phyloP scores from a whole-genome alignment of 2,797 vertebrate species.

The Parotocinclus haroldoi region DNA sequence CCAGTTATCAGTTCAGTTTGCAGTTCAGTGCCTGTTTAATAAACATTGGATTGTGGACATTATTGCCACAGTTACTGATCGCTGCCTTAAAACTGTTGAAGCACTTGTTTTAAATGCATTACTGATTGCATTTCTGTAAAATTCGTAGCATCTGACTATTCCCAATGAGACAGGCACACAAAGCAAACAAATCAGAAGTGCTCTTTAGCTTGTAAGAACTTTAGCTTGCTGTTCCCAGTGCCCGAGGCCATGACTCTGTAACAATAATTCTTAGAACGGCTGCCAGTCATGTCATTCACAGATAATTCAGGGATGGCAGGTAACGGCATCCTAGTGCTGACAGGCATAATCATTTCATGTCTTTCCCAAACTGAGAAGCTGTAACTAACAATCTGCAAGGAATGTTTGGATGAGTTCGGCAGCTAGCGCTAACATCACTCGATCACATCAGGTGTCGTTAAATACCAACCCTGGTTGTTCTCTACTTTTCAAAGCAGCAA shows the following conservation, averaged over 20 bases:
- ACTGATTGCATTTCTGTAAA: neutral
- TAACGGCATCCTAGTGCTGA: neutral
- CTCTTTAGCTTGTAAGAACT: constrained; percentile 1
- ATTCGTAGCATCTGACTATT: neutral
- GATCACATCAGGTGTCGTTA: no score
- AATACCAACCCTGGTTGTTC: no score
- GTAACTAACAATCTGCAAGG: no score
- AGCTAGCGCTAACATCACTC: no score
- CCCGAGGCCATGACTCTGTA: neutral
- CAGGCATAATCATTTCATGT: neutral
- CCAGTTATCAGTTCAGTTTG: constrained; percentile 6
- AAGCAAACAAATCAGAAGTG: no score
- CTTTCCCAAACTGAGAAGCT: no score
- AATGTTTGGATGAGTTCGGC: no score
- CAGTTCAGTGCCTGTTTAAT: constrained; percentile 9
- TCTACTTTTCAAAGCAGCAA: no score
- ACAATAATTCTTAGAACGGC: no score
- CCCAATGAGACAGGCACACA: no score
- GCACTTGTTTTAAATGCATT: neutral
- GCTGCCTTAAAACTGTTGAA: neutral
- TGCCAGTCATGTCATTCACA: neutral
- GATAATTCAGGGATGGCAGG: neutral
- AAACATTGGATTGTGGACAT: neutral
- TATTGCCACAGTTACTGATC: constrained; percentile 11
- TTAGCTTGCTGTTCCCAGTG: constrained; percentile 5